Percentiles rank a stretch among this genome's conserved stretches.
Evolutionary conservation across 1,140 invertebrate species (phyloP).

Genomic region (Cydia fagiglandana): DNA sequence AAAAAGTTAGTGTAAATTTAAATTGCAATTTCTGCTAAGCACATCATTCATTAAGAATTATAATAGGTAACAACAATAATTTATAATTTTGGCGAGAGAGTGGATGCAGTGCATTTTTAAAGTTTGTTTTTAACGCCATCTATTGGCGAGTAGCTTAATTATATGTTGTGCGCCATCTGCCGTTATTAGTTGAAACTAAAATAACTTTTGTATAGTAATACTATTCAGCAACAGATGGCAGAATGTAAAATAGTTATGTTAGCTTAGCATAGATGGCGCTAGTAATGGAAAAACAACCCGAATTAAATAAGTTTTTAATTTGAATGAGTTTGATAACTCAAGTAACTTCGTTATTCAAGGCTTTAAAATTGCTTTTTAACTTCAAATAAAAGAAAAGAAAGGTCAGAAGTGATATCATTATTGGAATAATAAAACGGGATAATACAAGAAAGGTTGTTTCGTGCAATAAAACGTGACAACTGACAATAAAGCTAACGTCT

Average conservation of each 20-base stretch:
- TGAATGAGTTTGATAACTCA: not conserved
- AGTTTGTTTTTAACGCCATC: not conserved
- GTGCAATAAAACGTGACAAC: slow-evolving; percentile 2
- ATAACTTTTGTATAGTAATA: not conserved
- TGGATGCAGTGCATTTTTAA: not conserved
- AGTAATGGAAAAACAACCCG: not conserved
- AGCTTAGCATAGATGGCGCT: not conserved
- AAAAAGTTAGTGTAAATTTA: no score
- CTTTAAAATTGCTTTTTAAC: not conserved
- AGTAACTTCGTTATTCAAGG: not conserved
- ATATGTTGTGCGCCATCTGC: slow-evolving; percentile 36
- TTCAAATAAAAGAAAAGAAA: not conserved
- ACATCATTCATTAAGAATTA: no score
- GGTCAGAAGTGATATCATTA: not conserved
- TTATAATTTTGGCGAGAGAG: not conserved
- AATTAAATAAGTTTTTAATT: not conserved
- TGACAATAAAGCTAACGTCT: not conserved
- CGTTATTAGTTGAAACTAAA: not conserved
- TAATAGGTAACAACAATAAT: not conserved
- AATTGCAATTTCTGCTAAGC: no score
- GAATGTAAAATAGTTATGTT: no score
- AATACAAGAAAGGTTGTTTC: slow-evolving; percentile 4
- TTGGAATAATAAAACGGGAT: slow-evolving; percentile 1
- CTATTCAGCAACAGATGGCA: slow-evolving; percentile 47
- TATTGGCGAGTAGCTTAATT: slow-evolving; percentile 7